Conservation (phyloP, 2,797 vertebrate genomes). For the Garrulus glandarius region DNA sequence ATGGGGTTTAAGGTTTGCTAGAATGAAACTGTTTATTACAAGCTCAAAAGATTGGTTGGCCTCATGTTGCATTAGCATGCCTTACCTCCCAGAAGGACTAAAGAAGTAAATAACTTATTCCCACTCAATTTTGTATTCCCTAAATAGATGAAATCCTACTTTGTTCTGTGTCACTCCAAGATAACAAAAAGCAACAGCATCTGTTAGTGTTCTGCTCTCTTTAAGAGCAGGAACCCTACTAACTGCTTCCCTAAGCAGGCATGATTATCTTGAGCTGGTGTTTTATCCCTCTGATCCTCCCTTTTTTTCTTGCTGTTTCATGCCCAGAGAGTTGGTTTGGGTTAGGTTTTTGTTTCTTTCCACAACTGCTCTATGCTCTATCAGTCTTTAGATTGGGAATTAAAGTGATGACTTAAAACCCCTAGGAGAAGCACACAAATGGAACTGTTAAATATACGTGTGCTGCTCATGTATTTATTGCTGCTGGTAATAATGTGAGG, state of each 20-base stretch:
- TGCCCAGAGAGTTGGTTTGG: not conserved
- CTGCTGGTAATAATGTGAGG: not conserved
- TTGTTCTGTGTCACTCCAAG: not conserved
- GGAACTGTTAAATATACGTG: not conserved
- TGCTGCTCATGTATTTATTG: not conserved
- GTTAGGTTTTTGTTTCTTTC: not conserved
- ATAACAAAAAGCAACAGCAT: not conserved
- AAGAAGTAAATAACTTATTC: not conserved
- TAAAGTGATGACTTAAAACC: conserved; percentile 1
- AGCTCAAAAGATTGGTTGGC: not conserved
- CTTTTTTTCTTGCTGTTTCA: not conserved
- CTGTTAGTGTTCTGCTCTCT: not conserved
- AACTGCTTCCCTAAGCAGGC: not conserved
- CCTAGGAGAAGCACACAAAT: not conserved
- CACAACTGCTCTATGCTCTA: not conserved
- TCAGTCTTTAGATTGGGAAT: not conserved
- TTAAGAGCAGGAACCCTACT: not conserved
- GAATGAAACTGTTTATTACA: not conserved
- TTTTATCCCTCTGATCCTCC: not conserved
- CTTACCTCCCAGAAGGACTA: not conserved
- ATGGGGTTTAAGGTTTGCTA: not conserved
- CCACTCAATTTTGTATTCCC: not conserved
- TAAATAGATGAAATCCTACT: not conserved
- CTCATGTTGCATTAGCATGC: not conserved
- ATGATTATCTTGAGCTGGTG: not conserved